Base-by-base conservation (phyloP, 2,888 invertebrate genomes). In the Parnassius glacialis region DNA sequence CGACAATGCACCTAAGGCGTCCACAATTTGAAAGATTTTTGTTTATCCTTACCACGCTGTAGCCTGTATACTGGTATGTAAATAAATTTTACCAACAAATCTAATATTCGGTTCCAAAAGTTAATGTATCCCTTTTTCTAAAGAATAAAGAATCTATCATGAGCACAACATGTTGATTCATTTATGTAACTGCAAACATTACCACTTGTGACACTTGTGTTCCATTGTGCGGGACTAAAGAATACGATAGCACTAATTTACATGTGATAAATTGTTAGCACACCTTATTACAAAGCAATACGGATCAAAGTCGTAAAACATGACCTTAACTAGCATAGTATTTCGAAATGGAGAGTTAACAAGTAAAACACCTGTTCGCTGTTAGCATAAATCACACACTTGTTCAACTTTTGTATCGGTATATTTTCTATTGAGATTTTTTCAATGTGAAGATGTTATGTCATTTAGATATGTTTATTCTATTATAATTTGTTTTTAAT, bases 301-400 rank as follows among this genome's bases (percentile, higher is more conserved):
- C 47, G 55, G 10, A 45, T 59, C 48, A 48, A 47, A 52, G 25
- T 56, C 45, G 42, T 43, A 47, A 55, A 56, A 52, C 59, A 56
- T 42, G 34, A 10, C 2, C 41, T 48, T 44, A 11, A 59, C 16
- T 43, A 62, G 43, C 25, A 45, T 63, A 62, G 53, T 56, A 56
- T 68, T 53, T 44, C 55, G 52, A 64, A 67, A 65, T 67, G 64
- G 64, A 70, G 66, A 67, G 67, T 69, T 70, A 67, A 69, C 65
- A 69, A 70, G 69, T 68, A 68, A 68, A 68, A 76, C 76, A 76
- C 76, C 74, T 76, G 75, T 75, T 74, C 65, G 57, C 65, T 70
- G 67, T 68, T 65, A 66, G 62, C 67, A 62, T 65, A 65, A 61
- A 65, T 65, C 61, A 52, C 64, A 59, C 45, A 61, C 58, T 67